These are phyloP conservation scores for Poeciliopsis presidionis DNA, from an alignment of 2,797 vertebrate species.

Conservation along the genomic window DNA sequence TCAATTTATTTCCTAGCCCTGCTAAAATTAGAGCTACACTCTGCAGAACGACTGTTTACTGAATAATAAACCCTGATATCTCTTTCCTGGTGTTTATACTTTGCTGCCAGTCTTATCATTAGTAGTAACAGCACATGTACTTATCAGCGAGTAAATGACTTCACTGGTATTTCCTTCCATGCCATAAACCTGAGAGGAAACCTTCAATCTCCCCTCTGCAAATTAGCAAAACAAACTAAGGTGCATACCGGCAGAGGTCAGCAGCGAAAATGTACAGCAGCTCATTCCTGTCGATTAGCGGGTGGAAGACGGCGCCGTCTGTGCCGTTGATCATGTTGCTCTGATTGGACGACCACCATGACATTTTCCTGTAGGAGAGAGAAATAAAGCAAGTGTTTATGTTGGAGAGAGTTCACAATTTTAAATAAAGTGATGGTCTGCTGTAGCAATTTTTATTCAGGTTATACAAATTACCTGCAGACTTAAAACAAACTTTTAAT, in stretches of 20 bases:
- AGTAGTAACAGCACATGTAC: background rate
- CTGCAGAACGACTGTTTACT: background rate
- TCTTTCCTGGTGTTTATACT: background rate
- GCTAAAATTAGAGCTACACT: background rate
- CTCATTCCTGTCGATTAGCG: slow-evolving; percentile 82
- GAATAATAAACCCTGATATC: background rate
- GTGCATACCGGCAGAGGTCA: slow-evolving; percentile 83
- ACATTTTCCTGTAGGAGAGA: slow-evolving; percentile 73
- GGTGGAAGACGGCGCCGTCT: slow-evolving; percentile 84
- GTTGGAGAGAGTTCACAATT: background rate
- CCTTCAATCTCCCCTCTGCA: slow-evolving; percentile 12
- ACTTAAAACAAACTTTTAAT: background rate
- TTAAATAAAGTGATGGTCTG: background rate
- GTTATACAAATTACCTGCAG: background rate
- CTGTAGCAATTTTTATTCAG: background rate
- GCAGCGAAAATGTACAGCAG: slow-evolving; percentile 86
- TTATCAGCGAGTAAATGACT: slow-evolving; percentile 45
- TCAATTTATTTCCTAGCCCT: too few species aligned
- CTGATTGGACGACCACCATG: slow-evolving; percentile 85
- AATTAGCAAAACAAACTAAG: background rate
- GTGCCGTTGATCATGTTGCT: slow-evolving; percentile 90
- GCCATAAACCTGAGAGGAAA: background rate
- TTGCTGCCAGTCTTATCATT: slow-evolving; percentile 12
- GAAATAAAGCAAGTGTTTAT: background rate
- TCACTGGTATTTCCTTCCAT: slow-evolving; percentile 1